Evolutionary conservation across 2,113 vertebrate genomes (phyloP).

Genomic region (Ptyas mucosa): DNA sequence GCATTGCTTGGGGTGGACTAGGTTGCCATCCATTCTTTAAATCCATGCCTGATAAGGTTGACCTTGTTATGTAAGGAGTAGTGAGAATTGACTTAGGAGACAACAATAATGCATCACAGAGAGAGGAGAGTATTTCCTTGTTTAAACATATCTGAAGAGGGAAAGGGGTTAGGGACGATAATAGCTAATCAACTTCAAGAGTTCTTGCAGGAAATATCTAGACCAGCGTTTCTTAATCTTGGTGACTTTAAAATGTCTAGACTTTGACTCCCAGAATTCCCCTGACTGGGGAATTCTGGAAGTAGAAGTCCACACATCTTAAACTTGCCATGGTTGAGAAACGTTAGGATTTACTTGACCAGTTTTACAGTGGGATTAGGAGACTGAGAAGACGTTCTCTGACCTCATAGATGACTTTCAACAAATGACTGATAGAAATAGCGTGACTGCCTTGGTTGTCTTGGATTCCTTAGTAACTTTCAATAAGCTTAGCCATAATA

Average conservation of each 20-base stretch:
- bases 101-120: not conserved
- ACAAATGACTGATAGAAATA: not conserved
- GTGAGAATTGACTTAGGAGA: not conserved
- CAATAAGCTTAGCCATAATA: not conserved
- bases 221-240: not conserved
- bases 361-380: not conserved
- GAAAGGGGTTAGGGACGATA: not conserved
- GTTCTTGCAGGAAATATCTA: not conserved
- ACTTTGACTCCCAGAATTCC: no score
- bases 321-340: not conserved
- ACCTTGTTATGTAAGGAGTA: not conserved
- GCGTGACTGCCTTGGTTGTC: not conserved
- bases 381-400: not conserved
- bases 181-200: not conserved
- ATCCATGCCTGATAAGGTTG: not conserved
- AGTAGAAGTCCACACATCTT: not conserved
- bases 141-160: not conserved
- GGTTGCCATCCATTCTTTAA: not conserved
- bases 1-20: not conserved
- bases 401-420: not conserved
- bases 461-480: not conserved
- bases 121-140: not conserved
- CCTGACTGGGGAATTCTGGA: not conserved
- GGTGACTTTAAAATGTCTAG: not conserved
- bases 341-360: not conserved